Percentiles rank a stretch among this genome's conserved stretches.
phyloP scores from a whole-genome alignment of 2,888 invertebrate genomes.

The Lathronympha strigana region DNA sequence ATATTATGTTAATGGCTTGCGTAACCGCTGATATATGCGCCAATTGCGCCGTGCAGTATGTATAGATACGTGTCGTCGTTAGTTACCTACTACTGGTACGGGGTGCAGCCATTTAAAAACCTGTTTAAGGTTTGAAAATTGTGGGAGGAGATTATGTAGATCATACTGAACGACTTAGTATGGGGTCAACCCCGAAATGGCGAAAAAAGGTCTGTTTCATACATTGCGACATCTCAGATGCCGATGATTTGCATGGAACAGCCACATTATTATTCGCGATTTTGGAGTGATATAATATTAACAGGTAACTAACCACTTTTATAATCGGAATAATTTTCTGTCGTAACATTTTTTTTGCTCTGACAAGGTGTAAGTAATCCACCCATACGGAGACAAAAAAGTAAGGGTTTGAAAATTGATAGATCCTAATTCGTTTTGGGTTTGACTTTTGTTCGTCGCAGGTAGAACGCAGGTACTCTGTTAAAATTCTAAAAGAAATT shows the following conservation, averaged over 20 bases:
- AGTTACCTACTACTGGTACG: background rate
- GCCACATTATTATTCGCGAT: too few relatives aligned
- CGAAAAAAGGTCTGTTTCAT: too few relatives aligned
- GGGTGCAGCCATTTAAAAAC: background rate
- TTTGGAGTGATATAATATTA: too few relatives aligned
- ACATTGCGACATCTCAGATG: too few relatives aligned
- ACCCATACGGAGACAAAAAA: background rate
- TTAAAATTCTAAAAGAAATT: background rate
- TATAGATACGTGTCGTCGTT: background rate
- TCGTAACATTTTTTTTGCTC: background rate
- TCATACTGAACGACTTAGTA: too few relatives aligned
- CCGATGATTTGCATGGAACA: too few relatives aligned
- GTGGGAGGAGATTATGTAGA: too few relatives aligned
- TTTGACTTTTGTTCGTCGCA: background rate
- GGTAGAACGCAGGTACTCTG: background rate
- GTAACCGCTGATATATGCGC: conserved; percentile 8
- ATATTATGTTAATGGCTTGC: conserved; percentile 27
- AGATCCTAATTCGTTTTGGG: background rate
- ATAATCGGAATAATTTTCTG: background rate
- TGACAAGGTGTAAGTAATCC: background rate
- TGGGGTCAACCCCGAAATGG: too few relatives aligned
- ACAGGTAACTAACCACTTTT: too few relatives aligned
- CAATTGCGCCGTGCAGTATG: conserved; percentile 8
- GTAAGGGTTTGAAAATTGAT: background rate
- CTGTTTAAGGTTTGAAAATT: too few relatives aligned